Conservation (phyloP, 2,797 vertebrate species). For the Sternarchorhynchus goeldii region DNA sequence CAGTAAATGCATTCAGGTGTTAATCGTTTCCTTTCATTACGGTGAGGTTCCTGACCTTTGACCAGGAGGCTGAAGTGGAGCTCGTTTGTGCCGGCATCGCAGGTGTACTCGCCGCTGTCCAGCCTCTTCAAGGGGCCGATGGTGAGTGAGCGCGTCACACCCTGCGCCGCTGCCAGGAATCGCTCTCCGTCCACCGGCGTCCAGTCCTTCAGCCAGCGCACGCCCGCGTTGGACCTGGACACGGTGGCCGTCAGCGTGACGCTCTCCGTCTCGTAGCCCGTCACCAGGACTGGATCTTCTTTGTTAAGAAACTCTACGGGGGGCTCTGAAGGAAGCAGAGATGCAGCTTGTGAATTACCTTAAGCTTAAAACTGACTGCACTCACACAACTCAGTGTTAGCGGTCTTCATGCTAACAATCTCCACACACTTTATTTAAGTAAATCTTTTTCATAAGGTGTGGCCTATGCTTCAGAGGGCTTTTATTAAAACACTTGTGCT, state of each 20-base stretch:
- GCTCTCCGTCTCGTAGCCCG: conserved; percentile 78
- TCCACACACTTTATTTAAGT: too few relatives aligned
- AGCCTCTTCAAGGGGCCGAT: conserved; percentile 77
- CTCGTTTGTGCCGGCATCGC: conserved; percentile 80
- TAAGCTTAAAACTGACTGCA: background rate
- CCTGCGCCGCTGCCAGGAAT: conserved; percentile 72
- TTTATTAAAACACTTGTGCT: too few relatives aligned
- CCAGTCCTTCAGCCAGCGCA: conserved; percentile 83
- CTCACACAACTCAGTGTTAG: too few relatives aligned
- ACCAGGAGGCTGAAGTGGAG: conserved; percentile 81
- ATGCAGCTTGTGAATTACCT: background rate
- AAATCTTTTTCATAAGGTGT: too few relatives aligned
- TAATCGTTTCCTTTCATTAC: background rate
- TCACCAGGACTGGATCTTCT: conserved; percentile 72
- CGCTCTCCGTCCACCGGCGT: conserved; percentile 74
- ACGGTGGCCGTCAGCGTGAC: conserved; percentile 77
- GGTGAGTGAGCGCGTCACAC: conserved; percentile 75
- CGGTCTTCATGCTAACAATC: too few relatives aligned
- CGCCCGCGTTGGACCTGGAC: conserved; percentile 70
- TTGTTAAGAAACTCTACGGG: conserved; percentile 78
- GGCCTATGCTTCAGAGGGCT: too few relatives aligned
- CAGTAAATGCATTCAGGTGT: background rate
- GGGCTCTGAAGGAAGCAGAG: conserved; percentile 62
- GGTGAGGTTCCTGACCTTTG: conserved; percentile 74
- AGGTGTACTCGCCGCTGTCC: conserved; percentile 84